Percentiles rank a stretch among this genome's conserved stretches.
Evolutionary conservation across 2,797 vertebrate species (phyloP).

Genomic region (Danio choprae): DNA sequence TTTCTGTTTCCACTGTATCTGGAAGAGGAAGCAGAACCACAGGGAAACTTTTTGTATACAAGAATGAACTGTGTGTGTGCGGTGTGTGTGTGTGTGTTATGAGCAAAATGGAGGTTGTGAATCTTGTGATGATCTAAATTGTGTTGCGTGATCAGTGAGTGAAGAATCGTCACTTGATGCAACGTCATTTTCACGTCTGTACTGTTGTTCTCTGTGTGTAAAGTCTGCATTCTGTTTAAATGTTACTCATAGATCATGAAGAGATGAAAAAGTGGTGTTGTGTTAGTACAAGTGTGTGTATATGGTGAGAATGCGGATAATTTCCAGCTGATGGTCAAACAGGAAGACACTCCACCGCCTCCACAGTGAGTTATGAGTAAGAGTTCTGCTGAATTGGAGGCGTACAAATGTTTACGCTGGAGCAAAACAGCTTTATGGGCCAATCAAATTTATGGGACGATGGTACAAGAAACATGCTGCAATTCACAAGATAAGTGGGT

Average conservation of each 20-base stretch:
- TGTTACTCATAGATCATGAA: not conserved
- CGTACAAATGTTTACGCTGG: conserved; percentile 70
- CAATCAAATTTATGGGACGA: not conserved
- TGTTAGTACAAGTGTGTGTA: not conserved
- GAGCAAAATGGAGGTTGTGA: not conserved
- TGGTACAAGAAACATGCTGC: not conserved
- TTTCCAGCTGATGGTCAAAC: conserved; percentile 68
- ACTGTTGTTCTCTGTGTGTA: not conserved
- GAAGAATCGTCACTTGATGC: conserved; percentile 4
- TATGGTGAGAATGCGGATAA: conserved; percentile 35
- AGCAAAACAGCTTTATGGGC: conserved; percentile 65
- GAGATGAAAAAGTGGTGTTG: no score
- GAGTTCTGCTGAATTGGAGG: conserved; percentile 79
- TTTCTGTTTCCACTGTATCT: not conserved
- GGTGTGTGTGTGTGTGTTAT: conserved; percentile 6
- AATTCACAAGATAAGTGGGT: not conserved
- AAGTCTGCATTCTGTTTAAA: conserved; percentile 6
- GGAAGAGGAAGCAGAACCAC: conserved; percentile 39
- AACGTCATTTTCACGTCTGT: not conserved
- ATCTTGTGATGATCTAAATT: conserved; percentile 48
- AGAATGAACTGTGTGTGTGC: not conserved
- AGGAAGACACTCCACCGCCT: conserved; percentile 73
- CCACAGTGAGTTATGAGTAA: conserved; percentile 78
- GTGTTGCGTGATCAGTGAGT: not conserved
- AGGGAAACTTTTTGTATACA: conserved; percentile 3